Evolutionary conservation across 2,888 invertebrate genomes (phyloP), one percentile per base, ranked within the genome.

Genomic region (Drosophila hamatofila): DNA sequence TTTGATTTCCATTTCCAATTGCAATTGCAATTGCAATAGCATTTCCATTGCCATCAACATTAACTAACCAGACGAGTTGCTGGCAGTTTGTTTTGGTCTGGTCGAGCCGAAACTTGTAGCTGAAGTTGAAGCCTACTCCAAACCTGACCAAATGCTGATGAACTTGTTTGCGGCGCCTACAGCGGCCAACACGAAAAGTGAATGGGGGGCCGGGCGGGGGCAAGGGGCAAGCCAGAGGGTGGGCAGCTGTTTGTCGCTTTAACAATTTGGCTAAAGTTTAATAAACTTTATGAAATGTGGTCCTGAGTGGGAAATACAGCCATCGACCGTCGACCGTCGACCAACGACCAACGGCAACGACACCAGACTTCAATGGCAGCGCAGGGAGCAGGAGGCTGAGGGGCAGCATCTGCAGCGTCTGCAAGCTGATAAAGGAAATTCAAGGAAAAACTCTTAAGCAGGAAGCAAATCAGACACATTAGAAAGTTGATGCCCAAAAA

Each of bases 261-360:
- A 86, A 86, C 84, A 88, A 84, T 84, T 84, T 84, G 87, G 89
- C 72, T 84, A 86, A 89, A 89, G 86, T 86, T 86, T 86, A 86
- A 88, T 86, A 86, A 86, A 86, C 86, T 89, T 86, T 86, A 88
- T 86, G 90, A 86, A 86, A 86, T 86, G 88, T 81, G 85, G 90
- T 88, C 83, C 66, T 70, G 88, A 86, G 86, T 88, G 86, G 86
- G 86, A 86, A 86, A 85, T 88, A 86, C 90, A 87, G 79, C 27
- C 48, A 12, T 54, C 49, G 27, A 66, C 42, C 63, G 66, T 49
- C 75, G 75, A 57, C 23, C 75, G 27, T 4, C 41, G 49, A 44
- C 54, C 78, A 35, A 18, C 69, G 69, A 42, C 67, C 65, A 37
- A 37, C 75, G 75, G 57, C 75, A 56, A 37, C 66, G 52, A 66